Evolutionary conservation across 2,113 vertebrate species (phyloP).

Genomic region (Anguilla rostrata): DNA sequence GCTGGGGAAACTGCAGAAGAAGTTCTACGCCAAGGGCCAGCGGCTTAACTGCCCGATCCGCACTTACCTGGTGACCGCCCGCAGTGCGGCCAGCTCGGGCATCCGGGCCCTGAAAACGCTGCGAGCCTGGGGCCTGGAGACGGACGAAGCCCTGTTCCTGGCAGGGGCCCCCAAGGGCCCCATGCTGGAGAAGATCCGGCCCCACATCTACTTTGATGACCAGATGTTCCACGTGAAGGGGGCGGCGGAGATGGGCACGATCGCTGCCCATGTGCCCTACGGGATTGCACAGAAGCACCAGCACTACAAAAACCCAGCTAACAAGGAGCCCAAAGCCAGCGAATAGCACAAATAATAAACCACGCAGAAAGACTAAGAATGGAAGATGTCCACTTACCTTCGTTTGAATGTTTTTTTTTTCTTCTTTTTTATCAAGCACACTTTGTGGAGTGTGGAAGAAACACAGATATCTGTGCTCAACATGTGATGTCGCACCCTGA

Average conservation of each 20-base stretch:
- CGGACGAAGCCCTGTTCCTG: conserved; percentile 91
- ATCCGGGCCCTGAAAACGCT: conserved; percentile 93
- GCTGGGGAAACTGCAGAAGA: conserved; percentile 94
- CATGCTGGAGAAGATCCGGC: conserved; percentile 90
- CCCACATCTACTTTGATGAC: conserved; percentile 97
- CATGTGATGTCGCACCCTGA: not conserved
- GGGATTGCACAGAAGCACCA: conserved; percentile 82
- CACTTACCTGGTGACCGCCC: conserved; percentile 91
- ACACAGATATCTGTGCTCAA: not conserved
- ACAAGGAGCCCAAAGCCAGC: conserved; percentile 35
- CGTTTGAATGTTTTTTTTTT: not conserved
- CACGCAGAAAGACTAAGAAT: not conserved
- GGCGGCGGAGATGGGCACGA: conserved; percentile 86
- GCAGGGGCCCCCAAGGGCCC: conserved; percentile 94
- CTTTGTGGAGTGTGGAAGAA: not conserved
- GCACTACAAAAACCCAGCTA: conserved; percentile 21
- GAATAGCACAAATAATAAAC: conserved; percentile 45
- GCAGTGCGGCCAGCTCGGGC: conserved; percentile 93
- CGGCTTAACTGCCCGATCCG: conserved; percentile 92
- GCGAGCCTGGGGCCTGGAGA: conserved; percentile 95
- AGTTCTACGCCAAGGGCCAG: conserved; percentile 92
- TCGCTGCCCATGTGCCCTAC: conserved; percentile 93
- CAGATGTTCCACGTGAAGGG: conserved; percentile 98
- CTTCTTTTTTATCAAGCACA: conserved; percentile 23
- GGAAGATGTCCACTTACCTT: not conserved